Base-by-base conservation (phyloP, 2,888 invertebrate genomes). In the Acrobasis consociella region DNA sequence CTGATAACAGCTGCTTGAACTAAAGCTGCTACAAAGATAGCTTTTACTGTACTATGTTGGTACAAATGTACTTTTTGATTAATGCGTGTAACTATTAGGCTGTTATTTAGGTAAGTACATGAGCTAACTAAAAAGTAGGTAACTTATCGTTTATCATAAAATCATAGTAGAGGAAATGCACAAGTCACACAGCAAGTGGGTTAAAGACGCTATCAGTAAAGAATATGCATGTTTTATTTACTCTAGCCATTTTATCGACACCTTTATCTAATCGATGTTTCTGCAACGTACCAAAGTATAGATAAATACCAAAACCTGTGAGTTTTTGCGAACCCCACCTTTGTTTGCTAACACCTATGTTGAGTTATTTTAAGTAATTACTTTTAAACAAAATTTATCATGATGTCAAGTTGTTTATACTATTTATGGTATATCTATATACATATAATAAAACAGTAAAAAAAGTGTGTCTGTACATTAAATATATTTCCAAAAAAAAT, bases 211-310 rank as follows among this genome's bases (percentile, higher is more conserved):
- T 86, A 85, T 83, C 84, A 69, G 74, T 74, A 70, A 82, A 82
- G 82, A 87, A 86, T 88, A 86, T 89, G 91, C 91, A 91, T 87
- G 83, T 86, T 80, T 77, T 89, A 87, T 89, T 90, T 89, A 87
- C 86, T 83, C 86, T 81, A 81, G 76, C 76, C 72, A 76, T 75
- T 83, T 87, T 89, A 89, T 89, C 89, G 79, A 71, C 73, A 67
- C 72, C 72, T 74, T 75, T 87, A 89, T 91, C 91, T 91, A 88
- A 91, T 91, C 91, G 74, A 79, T 81, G 80, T 82, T 89, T 89
- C 89, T 91, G 90, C 89, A 89, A 84, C 78, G 81, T 84, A 79
- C 78, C 71, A 71, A 79, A 73, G 70, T 67, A 77, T 69, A 82
- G 90, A 91, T 91, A 90, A 87, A 78, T 69, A 74, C 69, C 71